phyloP scores from a whole-genome alignment of 2,888 invertebrate species.

The Conus canariensis region DNA sequence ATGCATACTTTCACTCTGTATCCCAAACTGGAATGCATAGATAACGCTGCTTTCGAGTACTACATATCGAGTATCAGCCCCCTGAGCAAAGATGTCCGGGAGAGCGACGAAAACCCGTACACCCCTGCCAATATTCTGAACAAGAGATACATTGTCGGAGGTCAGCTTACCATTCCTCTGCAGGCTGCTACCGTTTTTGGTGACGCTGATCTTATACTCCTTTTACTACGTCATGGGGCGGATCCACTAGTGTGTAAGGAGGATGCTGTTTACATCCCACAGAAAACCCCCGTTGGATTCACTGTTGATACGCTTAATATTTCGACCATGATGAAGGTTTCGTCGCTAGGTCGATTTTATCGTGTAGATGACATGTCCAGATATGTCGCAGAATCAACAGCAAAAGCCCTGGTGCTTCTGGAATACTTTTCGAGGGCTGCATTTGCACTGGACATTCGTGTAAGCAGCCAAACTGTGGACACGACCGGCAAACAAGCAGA shows the following conservation, averaged over 20 bases:
- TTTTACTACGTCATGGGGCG: constrained; percentile 39
- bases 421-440: constrained; percentile 25
- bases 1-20: constrained; percentile 28
- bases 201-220: constrained; percentile 16
- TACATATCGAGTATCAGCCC: constrained; percentile 29
- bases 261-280: not conserved
- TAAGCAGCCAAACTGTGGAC: constrained; percentile 16
- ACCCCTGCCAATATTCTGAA: constrained; percentile 14
- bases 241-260: constrained; percentile 27
- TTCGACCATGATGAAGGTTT: not conserved
- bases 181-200: constrained; percentile 9
- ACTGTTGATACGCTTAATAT: constrained; percentile 28
- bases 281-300: constrained; percentile 12
- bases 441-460: constrained; percentile 22
- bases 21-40: not conserved
- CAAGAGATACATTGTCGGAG: not conserved
- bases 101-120: not conserved
- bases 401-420: constrained; percentile 10
- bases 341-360: not conserved
- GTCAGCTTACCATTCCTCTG: constrained; percentile 22
- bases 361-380: no score
- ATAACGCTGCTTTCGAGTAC: constrained; percentile 21
- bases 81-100: constrained; percentile 17
- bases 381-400: not conserved
- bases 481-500: not conserved